Evolutionary conservation across 2,113 vertebrate genomes (phyloP).

Genomic region (Hyperoodon ampullatus): DNA sequence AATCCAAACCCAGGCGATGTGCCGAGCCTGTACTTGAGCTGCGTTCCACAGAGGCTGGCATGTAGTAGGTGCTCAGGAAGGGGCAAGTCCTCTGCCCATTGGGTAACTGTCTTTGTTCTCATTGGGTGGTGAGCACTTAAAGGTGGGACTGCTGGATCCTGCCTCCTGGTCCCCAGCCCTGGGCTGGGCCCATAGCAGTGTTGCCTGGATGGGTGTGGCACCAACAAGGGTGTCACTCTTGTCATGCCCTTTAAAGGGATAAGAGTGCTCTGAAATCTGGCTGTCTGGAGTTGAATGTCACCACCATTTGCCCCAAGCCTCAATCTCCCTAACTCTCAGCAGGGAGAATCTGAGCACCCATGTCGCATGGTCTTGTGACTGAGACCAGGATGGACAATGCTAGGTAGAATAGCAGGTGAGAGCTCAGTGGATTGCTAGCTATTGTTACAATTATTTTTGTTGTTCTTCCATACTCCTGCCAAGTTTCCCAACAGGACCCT

Average conservation of each 20-base stretch:
- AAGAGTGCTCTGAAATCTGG: neutral
- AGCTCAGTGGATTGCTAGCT: fast-evolving
- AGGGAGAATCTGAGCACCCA: neutral
- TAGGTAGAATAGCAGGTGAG: neutral
- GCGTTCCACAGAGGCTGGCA: fast-evolving
- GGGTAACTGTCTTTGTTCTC: neutral
- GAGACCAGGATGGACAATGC: fast-evolving
- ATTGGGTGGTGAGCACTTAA: neutral
- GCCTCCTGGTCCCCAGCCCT: neutral
- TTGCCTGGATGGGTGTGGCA: neutral
- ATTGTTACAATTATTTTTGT: fast-evolving
- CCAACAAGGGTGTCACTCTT: neutral
- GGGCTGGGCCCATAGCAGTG: neutral
- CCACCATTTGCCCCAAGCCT: neutral
- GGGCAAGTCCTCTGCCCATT: neutral
- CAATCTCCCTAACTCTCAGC: neutral
- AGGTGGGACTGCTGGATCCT: neutral
- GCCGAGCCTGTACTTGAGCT: fast-evolving
- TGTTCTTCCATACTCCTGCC: neutral
- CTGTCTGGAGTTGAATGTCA: neutral
- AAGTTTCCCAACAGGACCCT: neutral
- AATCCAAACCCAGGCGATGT: neutral
- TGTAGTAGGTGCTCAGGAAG: neutral
- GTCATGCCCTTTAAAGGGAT: neutral
- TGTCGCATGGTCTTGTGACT: neutral